Base-by-base conservation (phyloP, 2,113 vertebrate genomes). In the Myiozetetes cayanensis region DNA sequence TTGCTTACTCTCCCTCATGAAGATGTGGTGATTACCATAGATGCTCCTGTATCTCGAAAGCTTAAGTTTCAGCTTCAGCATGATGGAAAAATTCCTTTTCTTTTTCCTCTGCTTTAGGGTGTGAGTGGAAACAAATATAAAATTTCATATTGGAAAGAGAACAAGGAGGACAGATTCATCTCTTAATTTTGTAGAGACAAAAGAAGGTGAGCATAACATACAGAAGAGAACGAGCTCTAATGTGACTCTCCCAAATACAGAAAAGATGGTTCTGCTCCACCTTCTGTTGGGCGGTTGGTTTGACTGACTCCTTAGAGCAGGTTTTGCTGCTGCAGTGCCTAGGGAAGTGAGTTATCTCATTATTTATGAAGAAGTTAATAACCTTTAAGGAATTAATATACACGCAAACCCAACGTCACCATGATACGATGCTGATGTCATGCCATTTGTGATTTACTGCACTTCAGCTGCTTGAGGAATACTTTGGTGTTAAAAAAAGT, bases 301-400 rank as follows among this genome's bases (percentile, higher is more conserved):
- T 79, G 67, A 53, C 37, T 70, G 85, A 77, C 12, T 88, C 55
- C 65, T 90, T 90, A 72, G 65, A 90, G 85, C 52, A 84, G 47
- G 52, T 92, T 93, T 92, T 1, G 1, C 44, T 88, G 82, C 59
- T 50, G 68, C 65, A 78, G 50, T 88, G 65, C 72, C 22, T 55
- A 81, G 25, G 65, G 90, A 95, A 93, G 65, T 56, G 68, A 92
- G 44, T 90, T 93, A 86, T 72, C 80, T 92, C 86, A 61, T 88
- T 76, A 73, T 85, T 93, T 90, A 47, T 46, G 55, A 74, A 86
- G 58, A 81, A 46, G 47, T 88, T 95, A 86, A 73, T 92, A 90
- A 71, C 73, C 71, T 88, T 83, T 92, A 55, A 77, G 76, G 76
- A 81, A 85, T 91, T 78, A 91, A 93, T 87, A 30, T 14, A 56